Base-by-base conservation (phyloP, 1,140 invertebrate genomes). In the Atopsyche davidsoni region DNA sequence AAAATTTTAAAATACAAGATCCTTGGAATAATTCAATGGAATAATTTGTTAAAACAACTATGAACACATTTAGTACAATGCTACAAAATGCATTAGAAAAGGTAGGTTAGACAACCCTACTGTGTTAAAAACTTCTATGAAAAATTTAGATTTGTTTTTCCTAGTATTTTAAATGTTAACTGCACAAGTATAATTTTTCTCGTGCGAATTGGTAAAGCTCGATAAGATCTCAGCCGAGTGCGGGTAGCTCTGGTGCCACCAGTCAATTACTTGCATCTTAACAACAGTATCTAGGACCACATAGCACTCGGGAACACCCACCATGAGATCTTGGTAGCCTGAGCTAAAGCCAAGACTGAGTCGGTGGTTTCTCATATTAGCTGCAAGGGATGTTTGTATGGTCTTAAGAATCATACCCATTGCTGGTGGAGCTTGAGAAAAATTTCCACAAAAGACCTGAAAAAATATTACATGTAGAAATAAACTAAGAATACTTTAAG, bases 201-300 rank as follows among this genome's bases (percentile, higher is more conserved):
- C n/a, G n/a, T n/a, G n/a, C n/a, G n/a, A n/a, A n/a, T n/a, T n/a
- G n/a, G n/a, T n/a, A n/a, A n/a, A n/a, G n/a, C n/a, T n/a, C n/a
- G 55, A 50, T 16, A 57, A 45, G 14, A 51, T 35, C 24, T 45
- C 36, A 18, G 25, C 28, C 4, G 46, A 53, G 42, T 57, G 51
- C 2, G 55, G 55, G 36, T 58, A 58, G 17, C 38, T 18, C 2
- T 36, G 43, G 10, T 54, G 42, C 56, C 56, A 58, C 56, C 56
- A 58, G 41, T 58, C 31, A 2, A 58, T 19, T 1, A 58, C 52
- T 23, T 58, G 46, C 34, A 48, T 51, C 35, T 52, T 53, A 3
- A 58, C 34, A 39, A 58, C 52, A 36, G 16, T 48, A 31, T 51
- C 43, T 23, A 58, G 41, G 32, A 48, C 18, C 14, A 58, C 38